Evolutionary conservation across 2,113 vertebrate species (phyloP), one percentile per base, ranked within the genome.

Genomic region (Anarrhichthys ocellatus): DNA sequence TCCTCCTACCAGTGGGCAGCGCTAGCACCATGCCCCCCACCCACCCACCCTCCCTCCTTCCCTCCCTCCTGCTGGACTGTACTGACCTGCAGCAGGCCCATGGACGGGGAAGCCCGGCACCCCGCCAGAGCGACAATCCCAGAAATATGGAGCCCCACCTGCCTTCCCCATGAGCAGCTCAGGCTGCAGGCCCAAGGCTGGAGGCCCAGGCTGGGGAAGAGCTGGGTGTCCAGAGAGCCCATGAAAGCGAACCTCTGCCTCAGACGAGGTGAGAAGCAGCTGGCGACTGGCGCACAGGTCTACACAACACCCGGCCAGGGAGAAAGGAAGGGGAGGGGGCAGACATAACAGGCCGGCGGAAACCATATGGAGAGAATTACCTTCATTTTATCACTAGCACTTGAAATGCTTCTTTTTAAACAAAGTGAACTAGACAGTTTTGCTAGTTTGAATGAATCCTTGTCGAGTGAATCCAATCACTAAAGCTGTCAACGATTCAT

Each of bases 141-240:
- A 95, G 92, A 94, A 94, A 95, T 93, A 96, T 50, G 93, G 93
- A 92, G 89, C 86, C 83, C 93, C 93, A 84, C 93, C 93, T 88
- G 94, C 91, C 87, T 94, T 95, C 87, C 93, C 95, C 91, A 95
- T 87, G 85, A 94, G 93, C 91, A 95, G 92, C 94, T 95, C 95
- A 83, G 94, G 91, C 93, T 95, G 94, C 87, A 91, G 89, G 87
- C 95, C 87, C 84, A 93, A 85, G 85, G 85, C 77, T 68, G 94
- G 89, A 69, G 93, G 92, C 91, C 93, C 92, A 40, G 93, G 92
- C 89, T 94, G 94, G 80, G 94, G 87, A 66, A 93, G 93, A 88
- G 88, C 86, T 64, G 93, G 90, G 91, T 89, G 92, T 93, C 94
- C 93, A 84, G 94, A 89, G 85, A 95, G 88, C 84, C 94, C 94